These are phyloP conservation scores for Orthonevra nobilis DNA, from an alignment of 2,888 invertebrate species.

Conservation along the genomic window DNA sequence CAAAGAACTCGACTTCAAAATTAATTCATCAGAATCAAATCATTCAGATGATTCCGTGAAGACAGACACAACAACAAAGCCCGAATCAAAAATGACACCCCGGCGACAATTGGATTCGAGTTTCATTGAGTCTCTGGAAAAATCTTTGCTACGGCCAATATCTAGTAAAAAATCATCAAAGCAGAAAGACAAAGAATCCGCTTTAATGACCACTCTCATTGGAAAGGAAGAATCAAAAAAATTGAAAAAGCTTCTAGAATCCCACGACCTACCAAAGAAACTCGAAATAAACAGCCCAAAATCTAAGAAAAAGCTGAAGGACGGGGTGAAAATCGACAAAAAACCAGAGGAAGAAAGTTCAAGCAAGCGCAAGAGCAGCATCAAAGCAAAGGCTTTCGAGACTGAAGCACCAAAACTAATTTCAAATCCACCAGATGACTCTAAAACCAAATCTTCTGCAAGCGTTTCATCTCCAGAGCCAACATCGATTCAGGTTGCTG, in stretches of 20 bases:
- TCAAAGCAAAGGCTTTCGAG: conserved; percentile 26
- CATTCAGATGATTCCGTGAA: conserved; percentile 37
- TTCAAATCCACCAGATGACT: not conserved
- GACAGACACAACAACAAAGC: not conserved
- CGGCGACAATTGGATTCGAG: conserved; percentile 49
- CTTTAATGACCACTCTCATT: not conserved
- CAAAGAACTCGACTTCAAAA: conserved; percentile 4
- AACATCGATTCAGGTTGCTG: not conserved
- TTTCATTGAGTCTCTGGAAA: conserved; percentile 50
- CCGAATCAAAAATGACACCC: conserved; percentile 13
- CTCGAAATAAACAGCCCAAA: conserved; percentile 17
- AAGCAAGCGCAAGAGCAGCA: conserved; percentile 23
- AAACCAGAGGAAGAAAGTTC: conserved; percentile 16
- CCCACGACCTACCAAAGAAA: conserved; percentile 19
- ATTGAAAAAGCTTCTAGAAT: conserved; percentile 18
- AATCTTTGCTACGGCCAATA: conserved; percentile 26
- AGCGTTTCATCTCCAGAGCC: not conserved
- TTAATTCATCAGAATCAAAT: conserved; percentile 22
- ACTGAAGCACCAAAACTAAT: not conserved
- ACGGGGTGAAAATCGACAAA: conserved; percentile 14
- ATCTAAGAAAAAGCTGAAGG: conserved; percentile 39
- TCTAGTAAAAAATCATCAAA: conserved; percentile 25
- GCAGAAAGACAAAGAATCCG: conserved; percentile 45
- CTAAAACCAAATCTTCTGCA: not conserved
- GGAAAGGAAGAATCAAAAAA: conserved; percentile 32